Conservation (phyloP, 2,113 vertebrate genomes). For the Amblyopsis rosae region DNA sequence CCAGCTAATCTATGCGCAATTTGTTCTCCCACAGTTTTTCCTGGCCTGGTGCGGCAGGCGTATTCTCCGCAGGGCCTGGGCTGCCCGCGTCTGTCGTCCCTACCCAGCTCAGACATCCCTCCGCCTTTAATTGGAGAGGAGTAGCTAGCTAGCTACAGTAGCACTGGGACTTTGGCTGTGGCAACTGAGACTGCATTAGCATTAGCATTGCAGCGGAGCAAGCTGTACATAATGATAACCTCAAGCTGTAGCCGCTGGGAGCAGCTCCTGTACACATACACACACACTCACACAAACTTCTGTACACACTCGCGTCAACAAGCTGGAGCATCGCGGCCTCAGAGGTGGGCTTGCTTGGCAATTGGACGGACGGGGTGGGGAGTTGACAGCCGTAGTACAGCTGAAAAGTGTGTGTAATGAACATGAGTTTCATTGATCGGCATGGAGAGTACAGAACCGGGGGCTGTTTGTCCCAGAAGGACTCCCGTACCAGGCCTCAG, state of each 20-base stretch:
- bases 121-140: conserved; percentile 70
- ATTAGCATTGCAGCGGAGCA: conserved; percentile 67
- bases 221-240: conserved; percentile 75
- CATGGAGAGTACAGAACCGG: conserved; percentile 70
- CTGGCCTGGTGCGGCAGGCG: conserved; percentile 50
- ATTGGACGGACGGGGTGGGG: conserved; percentile 18
- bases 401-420: conserved; percentile 74
- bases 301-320: conserved; percentile 50
- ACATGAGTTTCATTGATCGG: conserved; percentile 78
- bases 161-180: conserved; percentile 50
- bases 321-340: conserved; percentile 57
- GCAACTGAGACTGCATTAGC: conserved; percentile 70
- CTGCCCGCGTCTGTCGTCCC: conserved; percentile 52
- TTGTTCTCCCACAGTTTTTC: conserved; percentile 51
- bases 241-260: conserved; percentile 67
- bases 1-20: conserved; percentile 49
- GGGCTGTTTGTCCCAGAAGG: conserved; percentile 77
- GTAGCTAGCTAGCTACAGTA: conserved; percentile 51
- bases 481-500: conserved; percentile 52
- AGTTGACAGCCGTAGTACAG: conserved; percentile 51
- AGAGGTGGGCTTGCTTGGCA: conserved; percentile 48
- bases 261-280: conserved; percentile 23
- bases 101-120: conserved; percentile 54
- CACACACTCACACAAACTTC: conserved; percentile 9
- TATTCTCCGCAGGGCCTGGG: conserved; percentile 46